These are phyloP conservation scores for Tridacna crocea DNA, from an alignment of 2,888 invertebrate genomes.

Conservation along the genomic window DNA sequence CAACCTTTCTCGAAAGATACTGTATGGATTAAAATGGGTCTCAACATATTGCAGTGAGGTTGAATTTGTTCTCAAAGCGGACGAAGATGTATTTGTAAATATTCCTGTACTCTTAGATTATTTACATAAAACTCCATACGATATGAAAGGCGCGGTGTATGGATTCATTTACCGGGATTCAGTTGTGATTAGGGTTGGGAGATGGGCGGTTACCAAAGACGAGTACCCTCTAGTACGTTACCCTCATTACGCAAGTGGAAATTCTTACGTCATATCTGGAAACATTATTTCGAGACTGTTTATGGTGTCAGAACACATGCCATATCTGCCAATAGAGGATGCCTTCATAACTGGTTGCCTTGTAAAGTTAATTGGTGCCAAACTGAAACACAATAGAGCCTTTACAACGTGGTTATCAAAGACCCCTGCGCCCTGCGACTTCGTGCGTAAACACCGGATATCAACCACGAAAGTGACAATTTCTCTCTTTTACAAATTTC, in stretches of 20 bases:
- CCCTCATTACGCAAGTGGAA: conserved; percentile 71
- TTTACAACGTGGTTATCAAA: conserved; percentile 48
- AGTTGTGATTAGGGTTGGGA: conserved; percentile 61
- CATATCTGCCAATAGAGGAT: conserved; percentile 73
- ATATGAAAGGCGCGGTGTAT: conserved; percentile 57
- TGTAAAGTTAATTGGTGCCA: conserved; percentile 60
- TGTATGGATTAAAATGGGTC: conserved; percentile 64
- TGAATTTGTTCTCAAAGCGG: conserved; percentile 62
- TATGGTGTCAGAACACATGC: conserved; percentile 63
- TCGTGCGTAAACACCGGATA: conserved; percentile 29
- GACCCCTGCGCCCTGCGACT: conserved; percentile 35
- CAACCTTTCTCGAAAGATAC: conserved; percentile 64
- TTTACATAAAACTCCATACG: conserved; percentile 39
- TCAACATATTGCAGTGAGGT: conserved; percentile 55
- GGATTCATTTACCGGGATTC: conserved; percentile 53
- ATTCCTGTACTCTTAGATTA: conserved; percentile 47
- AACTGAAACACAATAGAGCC: background rate
- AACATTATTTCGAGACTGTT: conserved; percentile 62
- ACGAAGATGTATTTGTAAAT: conserved; percentile 67
- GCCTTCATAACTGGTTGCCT: conserved; percentile 75
- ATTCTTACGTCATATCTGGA: conserved; percentile 68
- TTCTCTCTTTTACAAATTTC: conserved; percentile 36
- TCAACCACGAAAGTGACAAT: conserved; percentile 38
- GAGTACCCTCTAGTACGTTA: conserved; percentile 63
- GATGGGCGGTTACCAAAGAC: conserved; percentile 63